A percentile compares a stretch with the other conserved stretches of the same genome.
phyloP scores from a whole-genome alignment of 1,140 invertebrate genomes.

The Conus betulinus region DNA sequence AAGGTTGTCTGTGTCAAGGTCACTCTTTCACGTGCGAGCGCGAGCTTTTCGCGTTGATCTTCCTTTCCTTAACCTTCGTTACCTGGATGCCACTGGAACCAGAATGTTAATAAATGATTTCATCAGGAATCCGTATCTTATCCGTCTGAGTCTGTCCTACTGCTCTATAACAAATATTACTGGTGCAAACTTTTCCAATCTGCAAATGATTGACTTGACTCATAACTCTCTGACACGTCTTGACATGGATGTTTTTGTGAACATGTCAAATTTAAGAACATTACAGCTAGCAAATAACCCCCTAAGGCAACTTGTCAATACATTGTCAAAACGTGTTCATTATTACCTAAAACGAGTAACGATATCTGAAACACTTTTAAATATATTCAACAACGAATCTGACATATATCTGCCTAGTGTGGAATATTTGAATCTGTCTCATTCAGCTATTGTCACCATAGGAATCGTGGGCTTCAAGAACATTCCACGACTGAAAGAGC shows the following conservation, averaged over 20 bases:
- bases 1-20: neutral
- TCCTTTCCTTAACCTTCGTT: neutral
- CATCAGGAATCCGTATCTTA: neutral
- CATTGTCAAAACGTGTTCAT: neutral
- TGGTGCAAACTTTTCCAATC: neutral
- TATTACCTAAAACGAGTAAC: neutral
- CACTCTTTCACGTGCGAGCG: neutral
- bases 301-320: neutral
- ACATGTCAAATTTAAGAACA: conserved; percentile 14
- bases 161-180: neutral
- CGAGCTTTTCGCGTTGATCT: neutral
- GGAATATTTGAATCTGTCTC: neutral
- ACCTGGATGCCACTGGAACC: neutral
- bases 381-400: neutral
- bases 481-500: neutral
- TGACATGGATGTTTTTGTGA: neutral
- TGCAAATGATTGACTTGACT: conserved; percentile 19
- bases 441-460: too few species aligned
- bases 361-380: neutral
- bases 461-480: too few species aligned
- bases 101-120: neutral
- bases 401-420: conserved; percentile 10
- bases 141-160: neutral
- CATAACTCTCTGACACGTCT: conserved; percentile 21
- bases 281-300: conserved; percentile 32